Base-by-base conservation (phyloP, 1,140 invertebrate species). In the Drosophila nigrodunni region DNA sequence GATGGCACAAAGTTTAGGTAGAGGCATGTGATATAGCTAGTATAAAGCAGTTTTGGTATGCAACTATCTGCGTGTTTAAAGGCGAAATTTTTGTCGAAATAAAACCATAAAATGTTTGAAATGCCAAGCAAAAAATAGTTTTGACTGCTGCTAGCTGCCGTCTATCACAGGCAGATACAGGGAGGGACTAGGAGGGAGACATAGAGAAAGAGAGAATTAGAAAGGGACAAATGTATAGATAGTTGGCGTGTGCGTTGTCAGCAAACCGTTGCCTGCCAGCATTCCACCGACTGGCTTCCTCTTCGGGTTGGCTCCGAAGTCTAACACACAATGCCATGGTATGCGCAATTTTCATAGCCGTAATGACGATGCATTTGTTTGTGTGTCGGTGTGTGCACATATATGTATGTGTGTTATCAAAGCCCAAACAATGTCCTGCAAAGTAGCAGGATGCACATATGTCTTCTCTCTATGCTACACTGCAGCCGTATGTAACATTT, bases 91-190 rank as follows among this genome's bases (percentile, higher is more conserved):
- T 87, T 88, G 83, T 87, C 67, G 80, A 87, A 87, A 87, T 87
- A 87, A 87, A 83, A 87, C 83, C 83, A 87, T 87, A 78, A 87
- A 87, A 87, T 87, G 80, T 85, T 88, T 88, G 83, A 87, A 87
- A 87, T 87, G 80, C 83, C 83, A 87, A 83, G 83, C 83, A 83
- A 87, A 87, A 88, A 87, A 87, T 87, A 87, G 83, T 87, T 87
- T 87, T 87, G 83, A 87, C 83, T 87, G 83, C 70, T 79, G 60
- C 10, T 52, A 64, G 59, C 66, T 57, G 44, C 61, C 21, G 35
- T 41, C 59, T 57, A 68, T 43, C 39, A 67, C 11, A 30, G 57
- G 39, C 13, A 41, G 25, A 21, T n/a, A 18, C 37, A 35, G 21
- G 54, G 15, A 18, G 11, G 10, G 10, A 39, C 44, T 21, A 25